Conservation (phyloP, 2,888 invertebrate genomes). For the Theristus sp. region DNA sequence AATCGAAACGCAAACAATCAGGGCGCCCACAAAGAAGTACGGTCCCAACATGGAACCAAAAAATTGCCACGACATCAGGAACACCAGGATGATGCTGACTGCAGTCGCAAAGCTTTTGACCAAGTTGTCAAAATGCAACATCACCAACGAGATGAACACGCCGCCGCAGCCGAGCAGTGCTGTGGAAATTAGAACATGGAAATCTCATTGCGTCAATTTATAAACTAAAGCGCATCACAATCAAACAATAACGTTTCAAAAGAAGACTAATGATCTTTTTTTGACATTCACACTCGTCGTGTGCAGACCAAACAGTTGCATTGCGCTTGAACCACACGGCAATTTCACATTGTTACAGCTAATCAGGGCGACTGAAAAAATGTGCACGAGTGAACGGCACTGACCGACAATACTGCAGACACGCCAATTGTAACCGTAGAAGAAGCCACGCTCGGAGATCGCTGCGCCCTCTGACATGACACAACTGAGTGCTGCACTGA, state of each 20-base stretch:
- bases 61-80: slow-evolving; percentile 16
- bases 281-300: no score
- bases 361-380: no score
- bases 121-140: slow-evolving; percentile 28
- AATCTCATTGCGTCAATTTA: no score
- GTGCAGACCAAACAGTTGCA: no score
- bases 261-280: no score
- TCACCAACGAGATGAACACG: slow-evolving; percentile 28
- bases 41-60: slow-evolving; percentile 19
- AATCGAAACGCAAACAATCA: slow-evolving; percentile 22
- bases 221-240: no score
- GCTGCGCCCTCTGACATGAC: slow-evolving; percentile 15
- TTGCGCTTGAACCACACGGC: no score
- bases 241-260: no score
- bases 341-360: no score
- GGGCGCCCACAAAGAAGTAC: slow-evolving; percentile 23
- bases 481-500: slow-evolving; percentile 19
- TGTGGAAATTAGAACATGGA: slow-evolving; percentile 10
- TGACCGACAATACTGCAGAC: slow-evolving; percentile 23
- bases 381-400: slow-evolving; percentile 6
- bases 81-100: slow-evolving; percentile 25
- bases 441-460: slow-evolving; percentile 22
- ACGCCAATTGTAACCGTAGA: slow-evolving; percentile 22
- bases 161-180: slow-evolving; percentile 23
- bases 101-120: slow-evolving; percentile 29